Percentiles rank a stretch among this genome's conserved stretches.
These are phyloP conservation scores for Chironomus tepperi DNA, from an alignment of 1,140 invertebrate species.

Conservation along the genomic window DNA sequence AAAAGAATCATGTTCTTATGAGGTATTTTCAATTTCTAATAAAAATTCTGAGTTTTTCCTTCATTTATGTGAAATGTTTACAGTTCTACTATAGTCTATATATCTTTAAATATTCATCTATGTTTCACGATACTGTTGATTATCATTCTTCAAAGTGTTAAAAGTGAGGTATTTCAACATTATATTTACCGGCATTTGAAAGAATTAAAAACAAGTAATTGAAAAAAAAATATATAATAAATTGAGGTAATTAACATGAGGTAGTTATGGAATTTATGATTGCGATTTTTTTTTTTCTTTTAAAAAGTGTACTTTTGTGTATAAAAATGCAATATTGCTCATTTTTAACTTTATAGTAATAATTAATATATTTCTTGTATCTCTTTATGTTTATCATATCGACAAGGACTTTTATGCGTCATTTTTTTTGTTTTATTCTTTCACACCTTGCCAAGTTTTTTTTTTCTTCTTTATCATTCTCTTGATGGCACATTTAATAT, in stretches of 20 bases:
- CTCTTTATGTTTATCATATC: background rate
- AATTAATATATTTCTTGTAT: background rate
- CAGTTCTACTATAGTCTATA: too few relatives aligned
- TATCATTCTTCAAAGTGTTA: background rate
- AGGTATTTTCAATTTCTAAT: too few relatives aligned
- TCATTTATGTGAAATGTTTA: too few relatives aligned
- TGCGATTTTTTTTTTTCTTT: background rate
- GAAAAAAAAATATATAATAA: too few relatives aligned
- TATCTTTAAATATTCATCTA: too few relatives aligned
- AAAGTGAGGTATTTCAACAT: background rate
- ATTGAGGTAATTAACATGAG: too few relatives aligned
- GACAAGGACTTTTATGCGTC: background rate
- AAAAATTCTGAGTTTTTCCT: too few relatives aligned
- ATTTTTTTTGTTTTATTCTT: background rate
- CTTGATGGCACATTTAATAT: slow-evolving; percentile 11
- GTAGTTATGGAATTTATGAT: background rate
- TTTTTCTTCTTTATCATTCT: too few relatives aligned
- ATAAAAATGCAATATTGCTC: slow-evolving; percentile 23
- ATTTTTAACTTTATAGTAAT: background rate
- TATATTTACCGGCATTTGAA: background rate
- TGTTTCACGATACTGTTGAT: too few relatives aligned
- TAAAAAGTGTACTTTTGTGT: background rate
- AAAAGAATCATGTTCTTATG: too few relatives aligned
- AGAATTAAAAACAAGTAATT: too few relatives aligned
- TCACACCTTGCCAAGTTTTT: background rate